These are phyloP conservation scores for Melanotaenia duboulayi DNA, from an alignment of 2,113 vertebrate species.

Conservation along the genomic window DNA sequence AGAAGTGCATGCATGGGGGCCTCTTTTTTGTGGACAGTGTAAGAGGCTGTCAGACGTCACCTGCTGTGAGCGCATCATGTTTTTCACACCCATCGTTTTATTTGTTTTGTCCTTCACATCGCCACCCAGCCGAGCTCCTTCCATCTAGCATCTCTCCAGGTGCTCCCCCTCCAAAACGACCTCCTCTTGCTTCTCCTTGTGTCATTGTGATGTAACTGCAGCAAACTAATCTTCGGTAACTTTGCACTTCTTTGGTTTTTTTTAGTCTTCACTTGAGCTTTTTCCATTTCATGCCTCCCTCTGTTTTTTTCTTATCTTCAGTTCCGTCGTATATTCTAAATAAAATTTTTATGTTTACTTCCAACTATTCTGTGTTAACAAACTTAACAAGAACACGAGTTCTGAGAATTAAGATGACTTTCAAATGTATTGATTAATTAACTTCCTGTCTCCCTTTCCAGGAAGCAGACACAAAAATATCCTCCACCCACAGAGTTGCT, in stretches of 20 bases:
- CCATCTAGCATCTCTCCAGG: conserved; percentile 49
- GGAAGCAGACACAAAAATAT: conserved; percentile 7
- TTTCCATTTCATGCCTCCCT: conserved; percentile 17
- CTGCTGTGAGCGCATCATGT: conserved; percentile 55
- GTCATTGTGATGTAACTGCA: conserved; percentile 17
- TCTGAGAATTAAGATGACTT: conserved; percentile 34
- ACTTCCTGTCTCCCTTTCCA: conserved; percentile 1
- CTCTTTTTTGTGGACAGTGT: conserved; percentile 23
- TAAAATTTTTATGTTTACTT: not conserved
- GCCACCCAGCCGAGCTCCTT: conserved; percentile 20
- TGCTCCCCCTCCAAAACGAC: conserved; percentile 12
- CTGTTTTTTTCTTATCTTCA: not conserved
- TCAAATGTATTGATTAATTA: conserved; percentile 18
- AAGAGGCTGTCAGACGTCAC: conserved; percentile 63
- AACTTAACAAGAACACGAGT: conserved; percentile 6
- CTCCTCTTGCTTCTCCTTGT: conserved; percentile 11
- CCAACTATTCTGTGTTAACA: not conserved
- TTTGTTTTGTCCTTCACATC: conserved; percentile 50
- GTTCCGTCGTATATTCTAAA: conserved; percentile 14
- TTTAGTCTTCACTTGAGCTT: conserved; percentile 25
- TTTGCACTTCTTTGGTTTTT: conserved; percentile 49
- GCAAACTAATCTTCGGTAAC: conserved; percentile 36
- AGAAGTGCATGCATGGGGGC: conserved; percentile 17
- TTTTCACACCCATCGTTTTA: conserved; percentile 46
- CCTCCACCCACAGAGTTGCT: conserved; percentile 11